Conservation (phyloP, 2,888 invertebrate species). For the Aethes cnicana region DNA sequence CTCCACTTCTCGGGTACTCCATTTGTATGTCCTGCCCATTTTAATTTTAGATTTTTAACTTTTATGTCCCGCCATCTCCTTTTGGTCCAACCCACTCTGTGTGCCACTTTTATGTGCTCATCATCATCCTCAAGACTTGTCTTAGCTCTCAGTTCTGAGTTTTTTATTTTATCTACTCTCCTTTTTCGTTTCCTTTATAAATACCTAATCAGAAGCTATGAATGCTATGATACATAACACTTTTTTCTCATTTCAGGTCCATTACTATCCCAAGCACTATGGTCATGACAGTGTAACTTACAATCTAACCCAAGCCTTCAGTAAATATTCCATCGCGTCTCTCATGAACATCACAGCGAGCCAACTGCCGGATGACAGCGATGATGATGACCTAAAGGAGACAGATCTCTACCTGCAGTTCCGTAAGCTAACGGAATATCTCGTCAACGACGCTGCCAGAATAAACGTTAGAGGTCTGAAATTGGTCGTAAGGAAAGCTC, state of each 20-base stretch:
- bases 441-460: conserved; percentile 48
- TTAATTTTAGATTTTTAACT: too few species aligned
- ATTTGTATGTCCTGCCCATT: too few species aligned
- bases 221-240: neutral
- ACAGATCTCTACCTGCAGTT: conserved; percentile 51
- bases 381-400: conserved; percentile 32
- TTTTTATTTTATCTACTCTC: too few species aligned
- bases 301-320: conserved; percentile 39
- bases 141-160: too few species aligned
- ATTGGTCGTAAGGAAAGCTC: conserved; percentile 48
- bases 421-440: conserved; percentile 49
- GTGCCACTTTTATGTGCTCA: too few species aligned
- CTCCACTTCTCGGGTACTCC: too few species aligned
- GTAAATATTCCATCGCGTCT: conserved; percentile 45
- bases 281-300: conserved; percentile 45
- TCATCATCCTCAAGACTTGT: too few species aligned
- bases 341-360: conserved; percentile 38
- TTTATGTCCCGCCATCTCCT: too few species aligned
- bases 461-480: conserved; percentile 45
- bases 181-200: too few species aligned
- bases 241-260: conserved; percentile 41
- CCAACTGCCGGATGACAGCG: conserved; percentile 30
- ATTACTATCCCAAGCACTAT: conserved; percentile 53
- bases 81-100: too few species aligned
- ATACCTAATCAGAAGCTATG: too few species aligned